A percentile compares a stretch with the other conserved stretches of the same genome.
Evolutionary conservation across 2,113 vertebrate species (phyloP).

Genomic region (Saccopteryx bilineata): DNA sequence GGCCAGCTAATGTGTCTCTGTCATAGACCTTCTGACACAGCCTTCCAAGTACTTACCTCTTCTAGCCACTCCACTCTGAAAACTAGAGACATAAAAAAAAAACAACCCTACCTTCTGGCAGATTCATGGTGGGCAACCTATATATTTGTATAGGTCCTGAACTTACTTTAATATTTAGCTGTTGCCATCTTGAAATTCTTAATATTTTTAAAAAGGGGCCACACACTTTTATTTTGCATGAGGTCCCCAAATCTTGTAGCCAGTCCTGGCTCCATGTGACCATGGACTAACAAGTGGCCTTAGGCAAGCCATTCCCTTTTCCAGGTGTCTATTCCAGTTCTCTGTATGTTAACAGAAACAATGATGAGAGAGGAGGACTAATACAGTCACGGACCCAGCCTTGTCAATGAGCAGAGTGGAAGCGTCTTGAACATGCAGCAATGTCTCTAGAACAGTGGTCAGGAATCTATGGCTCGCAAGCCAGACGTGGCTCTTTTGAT

Average conservation of each 20-base stretch:
- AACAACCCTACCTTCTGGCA: not conserved
- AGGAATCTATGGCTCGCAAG: no score
- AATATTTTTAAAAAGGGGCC: not conserved
- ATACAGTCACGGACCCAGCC: not conserved
- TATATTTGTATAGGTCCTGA: rapidly evolving
- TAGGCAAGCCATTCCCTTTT: not conserved
- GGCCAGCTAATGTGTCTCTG: not conserved
- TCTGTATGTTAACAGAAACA: not conserved
- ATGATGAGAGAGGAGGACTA: not conserved
- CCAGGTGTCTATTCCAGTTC: not conserved
- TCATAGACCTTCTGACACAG: not conserved
- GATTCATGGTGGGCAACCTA: not conserved
- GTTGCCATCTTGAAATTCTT: not conserved
- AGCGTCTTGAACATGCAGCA: not conserved
- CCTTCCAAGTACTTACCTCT: not conserved
- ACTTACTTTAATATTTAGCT: not conserved
- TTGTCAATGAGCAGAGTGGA: not conserved
- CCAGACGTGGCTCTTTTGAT: no score
- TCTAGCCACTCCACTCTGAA: not conserved
- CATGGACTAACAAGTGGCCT: not conserved
- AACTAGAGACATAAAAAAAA: not conserved
- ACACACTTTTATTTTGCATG: not conserved
- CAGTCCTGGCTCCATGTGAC: not conserved
- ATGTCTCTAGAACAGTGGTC: not conserved
- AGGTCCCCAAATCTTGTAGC: not conserved